These are phyloP conservation scores for Spilosoma lubricipeda DNA, from an alignment of 2,888 invertebrate genomes.

Conservation along the genomic window DNA sequence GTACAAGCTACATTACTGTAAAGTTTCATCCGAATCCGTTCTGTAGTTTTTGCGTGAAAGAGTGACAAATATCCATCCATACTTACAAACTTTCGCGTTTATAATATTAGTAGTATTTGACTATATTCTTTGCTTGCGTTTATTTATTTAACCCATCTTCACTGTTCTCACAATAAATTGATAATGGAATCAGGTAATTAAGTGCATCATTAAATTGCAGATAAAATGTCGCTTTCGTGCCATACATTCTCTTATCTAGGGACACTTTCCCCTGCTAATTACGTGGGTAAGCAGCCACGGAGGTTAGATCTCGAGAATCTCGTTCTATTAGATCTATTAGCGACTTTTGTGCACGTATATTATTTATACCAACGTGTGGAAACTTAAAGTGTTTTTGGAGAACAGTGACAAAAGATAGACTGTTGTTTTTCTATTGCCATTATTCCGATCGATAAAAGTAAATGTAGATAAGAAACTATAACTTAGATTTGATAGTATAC, in stretches of 20 bases:
- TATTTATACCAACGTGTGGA: constrained; percentile 35
- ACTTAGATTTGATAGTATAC: too few species aligned
- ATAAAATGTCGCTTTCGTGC: constrained; percentile 57
- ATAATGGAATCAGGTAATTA: constrained; percentile 46
- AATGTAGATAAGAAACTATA: too few species aligned
- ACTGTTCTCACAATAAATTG: constrained; percentile 19
- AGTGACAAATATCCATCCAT: too few species aligned
- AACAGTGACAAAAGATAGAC: background rate
- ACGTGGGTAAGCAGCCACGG: constrained; percentile 47
- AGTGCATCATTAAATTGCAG: constrained; percentile 51
- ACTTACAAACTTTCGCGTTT: too few species aligned
- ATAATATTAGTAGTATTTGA: too few species aligned
- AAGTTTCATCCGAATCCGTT: too few species aligned
- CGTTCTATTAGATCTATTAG: constrained; percentile 46
- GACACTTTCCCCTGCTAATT: constrained; percentile 74
- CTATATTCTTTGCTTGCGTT: too few species aligned
- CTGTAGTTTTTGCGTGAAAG: too few species aligned
- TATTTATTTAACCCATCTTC: constrained; percentile 10
- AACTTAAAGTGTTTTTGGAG: constrained; percentile 26
- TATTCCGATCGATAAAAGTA: too few species aligned
- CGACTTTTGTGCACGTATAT: constrained; percentile 35
- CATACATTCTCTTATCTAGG: constrained; percentile 62
- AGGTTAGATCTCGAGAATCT: constrained; percentile 54
- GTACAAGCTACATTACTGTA: too few species aligned
- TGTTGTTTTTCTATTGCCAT: background rate